Percentiles rank a stretch among this genome's conserved stretches.
Conservation (phyloP, 2,888 invertebrate species). For the Cryptus armator region DNA sequence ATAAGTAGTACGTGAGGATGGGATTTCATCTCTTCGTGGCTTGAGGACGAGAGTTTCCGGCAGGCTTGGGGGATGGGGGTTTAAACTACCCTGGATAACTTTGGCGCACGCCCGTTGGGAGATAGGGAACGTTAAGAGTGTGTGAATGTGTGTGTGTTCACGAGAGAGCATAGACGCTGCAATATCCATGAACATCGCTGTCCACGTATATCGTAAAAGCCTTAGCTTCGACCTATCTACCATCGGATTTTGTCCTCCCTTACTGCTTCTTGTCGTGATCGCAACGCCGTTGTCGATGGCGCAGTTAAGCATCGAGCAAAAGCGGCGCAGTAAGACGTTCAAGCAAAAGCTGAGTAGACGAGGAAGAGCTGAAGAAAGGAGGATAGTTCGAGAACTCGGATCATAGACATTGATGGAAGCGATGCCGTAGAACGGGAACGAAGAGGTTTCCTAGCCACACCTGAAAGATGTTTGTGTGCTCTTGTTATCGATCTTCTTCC, state of each 20-base stretch:
- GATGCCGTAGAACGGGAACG: constrained; percentile 50
- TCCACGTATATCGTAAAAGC: constrained; percentile 66
- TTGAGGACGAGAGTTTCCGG: constrained; percentile 10
- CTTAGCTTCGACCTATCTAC: constrained; percentile 65
- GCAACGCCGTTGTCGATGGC: constrained; percentile 58
- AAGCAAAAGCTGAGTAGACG: background rate
- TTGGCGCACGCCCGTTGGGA: constrained; percentile 35
- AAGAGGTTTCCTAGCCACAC: constrained; percentile 9
- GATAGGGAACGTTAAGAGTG: constrained; percentile 27
- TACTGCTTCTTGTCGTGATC: constrained; percentile 40
- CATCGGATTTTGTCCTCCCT: constrained; percentile 59
- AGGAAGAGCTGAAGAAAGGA: background rate
- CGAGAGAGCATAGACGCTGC: constrained; percentile 32
- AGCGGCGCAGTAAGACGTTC: constrained; percentile 34
- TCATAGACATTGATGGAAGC: constrained; percentile 71
- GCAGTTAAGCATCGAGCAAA: constrained; percentile 26
- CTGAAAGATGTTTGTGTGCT: constrained; percentile 58
- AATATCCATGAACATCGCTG: constrained; percentile 51
- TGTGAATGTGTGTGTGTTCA: background rate
- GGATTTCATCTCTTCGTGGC: constrained; percentile 46
- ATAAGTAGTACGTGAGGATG: constrained; percentile 17
- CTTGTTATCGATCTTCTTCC: constrained; percentile 73
- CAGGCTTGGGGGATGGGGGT: background rate
- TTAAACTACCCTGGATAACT: constrained; percentile 43
- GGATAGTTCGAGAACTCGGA: constrained; percentile 7